phyloP scores from a whole-genome alignment of 2,113 vertebrate species.

The Apodemus speciosus region DNA sequence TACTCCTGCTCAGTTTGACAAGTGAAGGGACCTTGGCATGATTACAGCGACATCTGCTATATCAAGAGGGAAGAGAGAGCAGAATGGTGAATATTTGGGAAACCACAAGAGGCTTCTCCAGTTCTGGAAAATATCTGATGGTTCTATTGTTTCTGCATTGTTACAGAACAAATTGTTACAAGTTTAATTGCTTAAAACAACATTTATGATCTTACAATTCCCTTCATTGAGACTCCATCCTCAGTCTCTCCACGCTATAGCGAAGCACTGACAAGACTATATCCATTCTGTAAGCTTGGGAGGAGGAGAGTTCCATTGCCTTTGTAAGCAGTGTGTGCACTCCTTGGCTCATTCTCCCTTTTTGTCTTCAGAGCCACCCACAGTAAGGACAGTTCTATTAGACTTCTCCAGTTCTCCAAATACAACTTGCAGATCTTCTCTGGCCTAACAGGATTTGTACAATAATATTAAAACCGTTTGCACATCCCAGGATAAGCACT shows the following conservation, averaged over 20 bases:
- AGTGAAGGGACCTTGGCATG: background rate
- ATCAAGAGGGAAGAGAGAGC: background rate
- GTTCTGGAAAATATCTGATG: conserved; percentile 13
- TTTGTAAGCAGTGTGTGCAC: background rate
- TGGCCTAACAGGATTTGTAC: background rate
- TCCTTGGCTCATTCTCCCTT: background rate
- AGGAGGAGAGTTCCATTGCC: background rate
- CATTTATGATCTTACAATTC: background rate
- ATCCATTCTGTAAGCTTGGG: background rate
- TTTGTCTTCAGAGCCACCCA: background rate
- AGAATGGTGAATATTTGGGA: background rate
- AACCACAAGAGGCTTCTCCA: background rate
- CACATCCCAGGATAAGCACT: background rate
- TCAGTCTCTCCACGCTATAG: background rate
- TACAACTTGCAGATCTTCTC: background rate
- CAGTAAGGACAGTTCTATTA: background rate
- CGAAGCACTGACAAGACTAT: background rate
- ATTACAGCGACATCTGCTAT: background rate
- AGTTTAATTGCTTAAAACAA: background rate
- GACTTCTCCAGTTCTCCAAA: background rate
- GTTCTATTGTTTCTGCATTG: background rate
- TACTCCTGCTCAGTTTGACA: background rate
- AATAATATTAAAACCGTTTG: background rate
- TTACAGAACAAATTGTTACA: background rate
- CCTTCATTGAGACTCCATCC: background rate